Evolutionary conservation across 1,140 invertebrate genomes (phyloP), one percentile per base, ranked within the genome.

Genomic region (Hylaeus anthracinus): DNA sequence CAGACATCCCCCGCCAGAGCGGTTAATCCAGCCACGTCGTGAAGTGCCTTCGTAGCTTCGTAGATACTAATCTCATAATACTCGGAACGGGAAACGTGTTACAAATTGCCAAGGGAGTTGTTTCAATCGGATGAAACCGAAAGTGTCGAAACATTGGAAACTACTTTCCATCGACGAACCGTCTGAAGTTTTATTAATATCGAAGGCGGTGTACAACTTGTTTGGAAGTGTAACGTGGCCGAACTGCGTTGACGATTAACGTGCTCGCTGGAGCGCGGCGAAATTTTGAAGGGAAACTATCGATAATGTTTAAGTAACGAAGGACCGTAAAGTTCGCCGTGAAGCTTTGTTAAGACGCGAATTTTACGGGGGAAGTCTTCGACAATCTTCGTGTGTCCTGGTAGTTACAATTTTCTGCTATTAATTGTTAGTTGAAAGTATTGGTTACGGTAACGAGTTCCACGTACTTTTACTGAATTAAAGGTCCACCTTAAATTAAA

Each of bases 261-360:
- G 43, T 12, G 71, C 60, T 61, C 71, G 71, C 60, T 72, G 56
- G 56, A 26, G 43, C 66, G 26, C 9, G 26, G 5, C 58, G 12
- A 14, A 45, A 60, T 72, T 48, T 48, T 45, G 12, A 8, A 12
- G 41, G 37, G 26, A 39, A 26, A n/a, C 71, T n/a, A 41, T 72
- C 41, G 56, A 48, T 72, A 37, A 43, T 37, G 71, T 26, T 72
- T 61, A 10, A 60, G 71, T 43, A 72, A 72, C 56, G 43, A 61
- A 61, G n/a, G 45, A 26, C 48, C 2, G 12, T 4, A 12, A 60
- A 72, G 55, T 48, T 39, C 26, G 14, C 43, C n/a, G 14, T 60
- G 26, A 15, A 39, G 56, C 10, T 45, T 26, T 61, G 15, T 72
- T 45, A 15, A 6, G 26, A 51, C 8, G 41, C 26, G 26, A 15